These are phyloP conservation scores for Calameuta filiformis DNA, from an alignment of 2,888 invertebrate species.

Conservation along the genomic window DNA sequence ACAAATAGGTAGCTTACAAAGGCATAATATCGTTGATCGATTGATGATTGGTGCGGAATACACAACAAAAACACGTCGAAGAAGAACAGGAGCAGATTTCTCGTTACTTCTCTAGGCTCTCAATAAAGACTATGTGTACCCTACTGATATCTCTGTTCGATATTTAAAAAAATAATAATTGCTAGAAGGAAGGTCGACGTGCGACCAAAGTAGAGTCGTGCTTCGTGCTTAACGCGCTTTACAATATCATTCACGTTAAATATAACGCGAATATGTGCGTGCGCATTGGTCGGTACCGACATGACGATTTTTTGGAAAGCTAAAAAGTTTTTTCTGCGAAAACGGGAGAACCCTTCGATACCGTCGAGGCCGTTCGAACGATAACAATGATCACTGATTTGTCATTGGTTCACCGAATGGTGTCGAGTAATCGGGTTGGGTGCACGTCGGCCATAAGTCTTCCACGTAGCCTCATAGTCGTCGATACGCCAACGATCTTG, in stretches of 20 bases:
- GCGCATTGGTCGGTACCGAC: background rate
- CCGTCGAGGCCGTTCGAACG: background rate
- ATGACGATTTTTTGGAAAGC: background rate
- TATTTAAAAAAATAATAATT: background rate
- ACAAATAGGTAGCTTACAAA: conserved; percentile 19
- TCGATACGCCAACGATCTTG: conserved; percentile 36
- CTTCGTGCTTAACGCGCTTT: background rate
- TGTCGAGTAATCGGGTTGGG: conserved; percentile 4
- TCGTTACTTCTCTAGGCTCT: conserved; percentile 10
- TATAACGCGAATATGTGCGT: background rate
- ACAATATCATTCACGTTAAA: background rate
- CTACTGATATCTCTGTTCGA: background rate
- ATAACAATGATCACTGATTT: background rate
- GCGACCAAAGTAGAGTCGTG: background rate
- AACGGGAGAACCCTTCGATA: background rate
- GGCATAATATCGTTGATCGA: conserved; percentile 30
- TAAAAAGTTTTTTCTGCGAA: background rate
- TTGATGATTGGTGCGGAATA: conserved; percentile 20
- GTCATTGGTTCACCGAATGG: conserved; percentile 4
- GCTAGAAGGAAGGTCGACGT: background rate
- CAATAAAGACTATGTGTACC: conserved; percentile 5
- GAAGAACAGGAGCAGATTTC: background rate
- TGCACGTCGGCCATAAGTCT: conserved; percentile 21
- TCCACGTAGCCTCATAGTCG: conserved; percentile 32
- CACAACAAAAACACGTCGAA: conserved; percentile 21